Conservation (phyloP, 2,113 vertebrate species). For the Tylochromis polylepis region DNA sequence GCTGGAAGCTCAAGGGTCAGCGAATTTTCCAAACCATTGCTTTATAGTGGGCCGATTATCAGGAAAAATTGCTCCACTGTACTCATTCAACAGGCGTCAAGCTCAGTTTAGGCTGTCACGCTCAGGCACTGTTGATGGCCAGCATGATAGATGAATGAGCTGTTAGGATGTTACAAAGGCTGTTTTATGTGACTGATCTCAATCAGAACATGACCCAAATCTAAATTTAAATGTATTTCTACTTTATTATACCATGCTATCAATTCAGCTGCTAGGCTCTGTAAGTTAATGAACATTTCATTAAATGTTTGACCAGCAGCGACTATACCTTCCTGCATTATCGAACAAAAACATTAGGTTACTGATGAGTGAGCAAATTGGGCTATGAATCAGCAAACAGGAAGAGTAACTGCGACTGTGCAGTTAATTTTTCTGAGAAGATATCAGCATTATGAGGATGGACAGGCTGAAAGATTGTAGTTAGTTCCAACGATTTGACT, state of each 20-base stretch:
- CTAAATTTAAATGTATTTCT: neutral
- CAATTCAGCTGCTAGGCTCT: neutral
- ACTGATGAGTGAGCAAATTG: neutral
- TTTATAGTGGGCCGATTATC: constrained; percentile 25
- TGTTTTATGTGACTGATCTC: neutral
- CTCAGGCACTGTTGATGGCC: constrained; percentile 10
- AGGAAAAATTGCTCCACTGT: constrained; percentile 36
- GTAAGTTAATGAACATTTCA: neutral
- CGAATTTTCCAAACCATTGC: constrained; percentile 55
- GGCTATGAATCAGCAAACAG: neutral
- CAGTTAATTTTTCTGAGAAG: neutral
- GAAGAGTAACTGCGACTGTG: neutral
- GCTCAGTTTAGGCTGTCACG: constrained; percentile 15
- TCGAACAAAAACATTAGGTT: neutral
- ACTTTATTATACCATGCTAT: neutral
- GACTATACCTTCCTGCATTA: neutral
- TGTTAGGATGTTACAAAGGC: neutral
- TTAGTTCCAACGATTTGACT: neutral
- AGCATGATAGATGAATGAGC: neutral
- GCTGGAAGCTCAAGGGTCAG: constrained; percentile 50
- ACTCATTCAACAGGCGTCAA: constrained; percentile 48
- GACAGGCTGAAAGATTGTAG: neutral
- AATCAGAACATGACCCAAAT: neutral
- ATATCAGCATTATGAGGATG: neutral
- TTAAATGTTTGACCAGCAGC: neutral